Evolutionary conservation across 2,113 vertebrate genomes (phyloP), one percentile per base, ranked within the genome.

Genomic region (Nothoprocta pentlandii): DNA sequence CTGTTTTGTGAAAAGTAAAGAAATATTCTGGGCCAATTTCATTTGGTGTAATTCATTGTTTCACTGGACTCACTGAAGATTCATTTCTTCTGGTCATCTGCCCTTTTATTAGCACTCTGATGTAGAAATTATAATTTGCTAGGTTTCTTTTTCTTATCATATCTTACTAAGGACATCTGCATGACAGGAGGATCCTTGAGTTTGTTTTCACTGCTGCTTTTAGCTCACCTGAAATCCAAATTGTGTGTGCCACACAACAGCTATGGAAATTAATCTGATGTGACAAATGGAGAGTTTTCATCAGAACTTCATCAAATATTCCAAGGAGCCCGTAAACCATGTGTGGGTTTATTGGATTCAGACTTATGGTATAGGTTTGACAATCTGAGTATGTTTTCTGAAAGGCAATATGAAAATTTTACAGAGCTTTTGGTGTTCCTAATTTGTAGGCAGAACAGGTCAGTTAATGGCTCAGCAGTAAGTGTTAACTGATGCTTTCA

Each of bases 181-280:
- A 73, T 91, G 78, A 15, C 53, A 87, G 16, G 51, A 76, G 12
- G 39, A 4, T 69, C 61, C 64, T 62, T 63, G 22, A 32, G 12
- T 84, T 83, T 89, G 44, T 88, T 94, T 85, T 70, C 62, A 53
- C 44, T 75, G 44, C 36, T 80, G n/a, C 30, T 87, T 89, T 94
- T 81, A 78, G 41, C 61, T 32, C 73, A 87, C n/a, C 20, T 75
- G 75, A 87, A 58, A 23, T 78, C 84, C 85, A 70, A 44, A 84
- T 92, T 56, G 8, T 68, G 19, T 32, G 9, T 14, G 44, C 56
- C 25, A 56, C 75, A 66, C 79, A 83, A 68, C 49, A 75, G 9
- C 58, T 87, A 8, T 75, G 44, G 67, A 92, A 88, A 58, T 78
- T 49, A 76, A 47, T 13, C 4, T 34, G 44, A 49, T 68, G 22